phyloP scores from a whole-genome alignment of 2,888 invertebrate genomes.

The Mesoligia furuncula region DNA sequence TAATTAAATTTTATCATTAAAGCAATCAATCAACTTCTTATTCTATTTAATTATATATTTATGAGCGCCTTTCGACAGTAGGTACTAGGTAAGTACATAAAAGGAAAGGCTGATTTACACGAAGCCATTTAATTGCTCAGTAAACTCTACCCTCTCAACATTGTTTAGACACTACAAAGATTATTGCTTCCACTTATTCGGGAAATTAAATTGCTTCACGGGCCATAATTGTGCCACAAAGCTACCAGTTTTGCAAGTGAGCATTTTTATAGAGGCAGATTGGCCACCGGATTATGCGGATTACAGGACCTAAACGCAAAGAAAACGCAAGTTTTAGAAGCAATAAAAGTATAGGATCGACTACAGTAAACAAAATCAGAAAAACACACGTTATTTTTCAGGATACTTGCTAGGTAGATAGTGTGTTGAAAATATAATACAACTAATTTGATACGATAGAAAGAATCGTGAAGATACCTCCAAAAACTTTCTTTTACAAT shows the following conservation, averaged over 20 bases:
- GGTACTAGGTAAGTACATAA: background rate
- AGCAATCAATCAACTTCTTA: slow-evolving; percentile 5
- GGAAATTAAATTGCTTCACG: background rate
- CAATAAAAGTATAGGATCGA: too few species aligned
- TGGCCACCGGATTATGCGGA: background rate
- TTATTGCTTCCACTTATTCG: background rate
- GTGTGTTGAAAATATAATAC: too few species aligned
- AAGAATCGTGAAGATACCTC: too few species aligned
- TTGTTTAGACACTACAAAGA: background rate
- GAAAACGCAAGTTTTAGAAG: too few species aligned
- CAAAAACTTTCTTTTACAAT: too few species aligned
- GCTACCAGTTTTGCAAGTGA: slow-evolving; percentile 3
- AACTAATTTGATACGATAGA: too few species aligned
- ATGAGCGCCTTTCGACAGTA: background rate
- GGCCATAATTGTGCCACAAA: background rate
- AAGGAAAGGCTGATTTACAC: background rate
- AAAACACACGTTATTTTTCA: too few species aligned
- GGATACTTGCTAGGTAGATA: too few species aligned
- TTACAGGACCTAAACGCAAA: too few species aligned
- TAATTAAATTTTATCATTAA: background rate
- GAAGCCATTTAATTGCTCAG: background rate
- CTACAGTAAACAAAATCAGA: too few species aligned
- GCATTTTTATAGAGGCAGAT: background rate
- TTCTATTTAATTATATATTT: background rate
- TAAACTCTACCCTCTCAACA: slow-evolving; percentile 3